These are phyloP conservation scores for Corythaixoides concolor DNA, from an alignment of 2,113 vertebrate species.

Conservation along the genomic window DNA sequence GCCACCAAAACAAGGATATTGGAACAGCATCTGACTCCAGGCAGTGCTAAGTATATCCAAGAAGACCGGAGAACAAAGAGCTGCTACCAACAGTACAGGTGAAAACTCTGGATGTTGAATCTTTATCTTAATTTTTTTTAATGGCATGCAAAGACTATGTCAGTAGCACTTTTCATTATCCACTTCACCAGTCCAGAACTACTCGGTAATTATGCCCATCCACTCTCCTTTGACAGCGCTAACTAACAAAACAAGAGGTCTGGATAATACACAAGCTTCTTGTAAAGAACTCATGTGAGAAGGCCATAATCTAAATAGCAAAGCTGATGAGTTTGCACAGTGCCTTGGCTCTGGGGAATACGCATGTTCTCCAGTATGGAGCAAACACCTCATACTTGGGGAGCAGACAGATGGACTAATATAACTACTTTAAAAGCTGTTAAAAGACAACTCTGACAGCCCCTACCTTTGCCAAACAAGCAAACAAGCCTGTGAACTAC, in stretches of 20 bases:
- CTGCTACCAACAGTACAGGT: not conserved
- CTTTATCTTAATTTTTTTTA: constrained; percentile 11
- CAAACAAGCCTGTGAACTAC: not conserved
- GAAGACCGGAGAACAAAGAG: not conserved
- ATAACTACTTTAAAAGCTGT: not conserved
- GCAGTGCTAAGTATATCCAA: rapidly evolving
- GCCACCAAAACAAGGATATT: not conserved
- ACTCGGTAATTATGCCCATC: constrained; percentile 41
- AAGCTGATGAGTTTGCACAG: constrained; percentile 19
- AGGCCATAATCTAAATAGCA: not conserved
- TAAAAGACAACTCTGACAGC: not conserved
- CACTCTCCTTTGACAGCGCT: constrained; percentile 39
- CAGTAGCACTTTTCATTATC: constrained; percentile 60
- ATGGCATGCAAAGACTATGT: constrained; percentile 15
- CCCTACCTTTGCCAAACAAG: not conserved
- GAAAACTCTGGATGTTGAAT: not conserved
- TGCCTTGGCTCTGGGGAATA: not conserved
- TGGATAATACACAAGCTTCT: not conserved
- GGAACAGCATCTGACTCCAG: not conserved
- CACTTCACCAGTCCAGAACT: constrained; percentile 60
- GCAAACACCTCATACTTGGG: not conserved
- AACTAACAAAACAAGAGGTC: constrained; percentile 19
- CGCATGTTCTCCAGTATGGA: not conserved
- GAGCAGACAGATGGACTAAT: not conserved
- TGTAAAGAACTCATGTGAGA: not conserved